These are phyloP conservation scores for Bruchidius siliquastri DNA, from an alignment of 2,888 invertebrate genomes.

Conservation along the genomic window DNA sequence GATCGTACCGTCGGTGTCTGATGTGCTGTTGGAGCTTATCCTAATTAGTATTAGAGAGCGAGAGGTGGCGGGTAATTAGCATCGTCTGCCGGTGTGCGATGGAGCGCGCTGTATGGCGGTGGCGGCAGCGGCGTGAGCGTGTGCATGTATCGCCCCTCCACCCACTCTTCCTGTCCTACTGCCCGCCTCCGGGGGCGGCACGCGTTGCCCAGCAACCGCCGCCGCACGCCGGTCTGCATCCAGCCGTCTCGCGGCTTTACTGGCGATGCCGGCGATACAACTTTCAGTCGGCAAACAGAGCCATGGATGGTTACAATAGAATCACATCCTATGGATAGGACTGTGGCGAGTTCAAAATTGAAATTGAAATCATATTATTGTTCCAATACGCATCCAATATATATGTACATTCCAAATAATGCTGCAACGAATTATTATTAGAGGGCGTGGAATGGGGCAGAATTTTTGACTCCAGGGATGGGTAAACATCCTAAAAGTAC, in stretches of 20 bases:
- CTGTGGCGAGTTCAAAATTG: no score
- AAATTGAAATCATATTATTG: no score
- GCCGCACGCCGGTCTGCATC: conserved; percentile 31
- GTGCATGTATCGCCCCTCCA: background rate
- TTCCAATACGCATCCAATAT: no score
- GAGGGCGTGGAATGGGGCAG: no score
- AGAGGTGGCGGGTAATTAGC: background rate
- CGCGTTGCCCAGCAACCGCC: conserved; percentile 32
- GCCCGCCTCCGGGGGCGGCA: background rate
- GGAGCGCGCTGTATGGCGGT: background rate
- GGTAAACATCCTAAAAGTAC: no score
- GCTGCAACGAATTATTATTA: no score
- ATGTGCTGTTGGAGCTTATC: background rate
- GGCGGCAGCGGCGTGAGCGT: background rate
- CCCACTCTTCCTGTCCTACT: background rate
- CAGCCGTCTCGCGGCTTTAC: conserved; percentile 17
- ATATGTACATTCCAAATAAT: no score
- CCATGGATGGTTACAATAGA: no score
- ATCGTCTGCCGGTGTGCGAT: background rate
- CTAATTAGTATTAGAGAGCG: background rate
- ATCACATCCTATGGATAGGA: no score
- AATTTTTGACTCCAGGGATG: no score
- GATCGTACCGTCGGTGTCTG: background rate
- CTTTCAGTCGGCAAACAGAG: background rate
- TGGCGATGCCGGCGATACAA: conserved; percentile 16